Percentiles rank a stretch among this genome's conserved stretches.
phyloP scores from a whole-genome alignment of 2,888 invertebrate genomes.

The Smittia aterrima region DNA sequence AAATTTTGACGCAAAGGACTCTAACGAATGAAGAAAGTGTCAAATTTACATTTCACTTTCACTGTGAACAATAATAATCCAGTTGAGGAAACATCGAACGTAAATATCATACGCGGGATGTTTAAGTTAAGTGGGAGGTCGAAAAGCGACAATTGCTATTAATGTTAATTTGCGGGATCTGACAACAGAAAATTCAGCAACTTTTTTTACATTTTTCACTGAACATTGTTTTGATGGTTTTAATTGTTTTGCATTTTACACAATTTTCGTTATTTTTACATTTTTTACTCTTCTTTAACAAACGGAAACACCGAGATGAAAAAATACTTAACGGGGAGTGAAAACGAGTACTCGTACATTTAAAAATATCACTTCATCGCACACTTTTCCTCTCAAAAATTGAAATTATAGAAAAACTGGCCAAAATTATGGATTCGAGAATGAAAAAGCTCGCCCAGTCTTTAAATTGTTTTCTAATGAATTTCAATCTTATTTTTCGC shows the following conservation, averaged over 20 bases:
- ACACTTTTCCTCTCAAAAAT: slow-evolving; percentile 5
- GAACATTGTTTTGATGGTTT: slow-evolving; percentile 37
- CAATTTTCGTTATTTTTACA: slow-evolving; percentile 33
- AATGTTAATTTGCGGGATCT: neutral
- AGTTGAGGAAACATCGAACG: neutral
- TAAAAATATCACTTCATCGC: slow-evolving; percentile 36
- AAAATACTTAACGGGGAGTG: neutral
- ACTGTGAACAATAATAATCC: slow-evolving; percentile 36
- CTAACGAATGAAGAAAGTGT: neutral
- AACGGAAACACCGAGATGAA: neutral
- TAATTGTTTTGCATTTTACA: slow-evolving; percentile 38
- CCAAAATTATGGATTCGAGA: neutral
- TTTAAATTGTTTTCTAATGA: neutral
- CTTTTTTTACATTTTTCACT: slow-evolving; percentile 18
- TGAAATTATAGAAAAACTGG: neutral
- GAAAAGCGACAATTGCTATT: slow-evolving; percentile 13
- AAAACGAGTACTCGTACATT: neutral
- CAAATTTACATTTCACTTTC: slow-evolving; percentile 30
- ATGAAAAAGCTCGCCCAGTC: slow-evolving; percentile 30
- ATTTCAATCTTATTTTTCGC: neutral
- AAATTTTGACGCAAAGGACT: neutral
- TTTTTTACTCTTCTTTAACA: neutral
- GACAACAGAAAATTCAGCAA: slow-evolving; percentile 33
- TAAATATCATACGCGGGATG: neutral
- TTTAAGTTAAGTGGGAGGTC: too few species aligned